These are phyloP conservation scores for Heliconius hermathena DNA, from an alignment of 1,140 invertebrate genomes.

Conservation along the genomic window DNA sequence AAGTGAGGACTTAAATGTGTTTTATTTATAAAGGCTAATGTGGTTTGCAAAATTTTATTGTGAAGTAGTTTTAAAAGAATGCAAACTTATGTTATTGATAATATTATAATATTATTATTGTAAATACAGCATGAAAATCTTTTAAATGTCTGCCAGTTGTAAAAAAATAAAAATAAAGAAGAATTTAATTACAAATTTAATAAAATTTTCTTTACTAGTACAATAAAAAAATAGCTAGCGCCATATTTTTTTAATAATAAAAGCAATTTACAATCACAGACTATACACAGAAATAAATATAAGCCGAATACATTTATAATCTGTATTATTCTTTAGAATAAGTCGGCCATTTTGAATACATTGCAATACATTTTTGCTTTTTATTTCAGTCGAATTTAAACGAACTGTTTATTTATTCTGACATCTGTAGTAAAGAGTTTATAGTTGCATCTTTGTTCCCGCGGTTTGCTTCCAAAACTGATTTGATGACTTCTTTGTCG, in stretches of 20 bases:
- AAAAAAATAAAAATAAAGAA: too few relatives aligned
- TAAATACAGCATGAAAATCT: too few relatives aligned
- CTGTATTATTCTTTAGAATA: constrained; percentile 1
- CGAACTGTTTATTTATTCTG: constrained; percentile 80
- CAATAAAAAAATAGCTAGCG: not conserved
- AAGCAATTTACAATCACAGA: not conserved
- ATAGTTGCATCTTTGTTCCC: constrained; percentile 96
- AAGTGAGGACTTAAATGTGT: not conserved
- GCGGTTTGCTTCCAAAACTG: constrained; percentile 93
- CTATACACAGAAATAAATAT: not conserved
- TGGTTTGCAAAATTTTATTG: not conserved
- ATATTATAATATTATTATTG: too few relatives aligned
- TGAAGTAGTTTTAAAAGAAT: not conserved
- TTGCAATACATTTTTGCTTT: not conserved
- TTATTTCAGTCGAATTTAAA: not conserved
- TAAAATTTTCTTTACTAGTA: not conserved
- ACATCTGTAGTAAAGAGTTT: constrained; percentile 95
- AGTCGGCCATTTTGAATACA: not conserved
- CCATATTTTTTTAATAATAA: not conserved
- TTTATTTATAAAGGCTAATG: not conserved
- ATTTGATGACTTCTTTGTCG: constrained; percentile 95
- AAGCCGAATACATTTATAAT: constrained; percentile 8
- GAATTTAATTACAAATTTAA: not conserved
- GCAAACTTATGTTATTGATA: too few relatives aligned
- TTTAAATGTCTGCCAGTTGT: too few relatives aligned